phyloP scores from a whole-genome alignment of 92 coral and sea anemone species.

The Zoanthus sociatus region DNA sequence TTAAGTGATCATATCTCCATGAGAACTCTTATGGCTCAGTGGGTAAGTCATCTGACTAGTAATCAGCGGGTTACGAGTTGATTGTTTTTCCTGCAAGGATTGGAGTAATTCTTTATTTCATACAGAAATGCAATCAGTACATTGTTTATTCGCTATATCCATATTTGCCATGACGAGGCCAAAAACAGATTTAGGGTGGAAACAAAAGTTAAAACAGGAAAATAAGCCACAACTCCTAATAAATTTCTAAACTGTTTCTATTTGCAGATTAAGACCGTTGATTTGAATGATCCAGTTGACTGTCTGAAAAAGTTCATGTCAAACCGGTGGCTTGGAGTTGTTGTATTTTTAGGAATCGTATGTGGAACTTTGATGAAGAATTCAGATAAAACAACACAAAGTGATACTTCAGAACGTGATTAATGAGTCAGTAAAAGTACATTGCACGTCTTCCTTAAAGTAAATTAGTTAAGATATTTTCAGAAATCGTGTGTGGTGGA shows the following conservation, averaged over 20 bases:
- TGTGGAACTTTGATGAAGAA: constrained; percentile 71
- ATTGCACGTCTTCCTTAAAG: not conserved
- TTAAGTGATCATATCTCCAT: too few species aligned
- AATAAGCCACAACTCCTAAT: not conserved
- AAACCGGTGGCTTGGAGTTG: constrained; percentile 89
- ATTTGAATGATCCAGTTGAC: constrained; percentile 75
- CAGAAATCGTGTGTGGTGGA: not conserved
- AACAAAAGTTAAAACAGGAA: too few species aligned
- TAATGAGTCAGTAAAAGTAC: not conserved
- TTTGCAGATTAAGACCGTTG: constrained; percentile 76
- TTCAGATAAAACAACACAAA: constrained; percentile 34
- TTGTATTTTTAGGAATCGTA: constrained; percentile 75
- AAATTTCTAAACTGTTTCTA: not conserved
- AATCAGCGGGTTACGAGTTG: too few species aligned
- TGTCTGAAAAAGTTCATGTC: constrained; percentile 92
- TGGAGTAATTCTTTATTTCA: too few species aligned
- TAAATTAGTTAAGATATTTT: not conserved
- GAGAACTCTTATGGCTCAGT: too few species aligned
- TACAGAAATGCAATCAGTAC: too few species aligned
- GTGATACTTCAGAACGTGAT: constrained; percentile 1
- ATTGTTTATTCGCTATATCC: too few species aligned
- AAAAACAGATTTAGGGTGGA: too few species aligned
- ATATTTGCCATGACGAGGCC: too few species aligned
- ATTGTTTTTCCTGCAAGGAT: too few species aligned
- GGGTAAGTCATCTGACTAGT: too few species aligned